These are phyloP conservation scores for Heliothis peltigera DNA, from an alignment of 2,888 invertebrate species.

Conservation along the genomic window DNA sequence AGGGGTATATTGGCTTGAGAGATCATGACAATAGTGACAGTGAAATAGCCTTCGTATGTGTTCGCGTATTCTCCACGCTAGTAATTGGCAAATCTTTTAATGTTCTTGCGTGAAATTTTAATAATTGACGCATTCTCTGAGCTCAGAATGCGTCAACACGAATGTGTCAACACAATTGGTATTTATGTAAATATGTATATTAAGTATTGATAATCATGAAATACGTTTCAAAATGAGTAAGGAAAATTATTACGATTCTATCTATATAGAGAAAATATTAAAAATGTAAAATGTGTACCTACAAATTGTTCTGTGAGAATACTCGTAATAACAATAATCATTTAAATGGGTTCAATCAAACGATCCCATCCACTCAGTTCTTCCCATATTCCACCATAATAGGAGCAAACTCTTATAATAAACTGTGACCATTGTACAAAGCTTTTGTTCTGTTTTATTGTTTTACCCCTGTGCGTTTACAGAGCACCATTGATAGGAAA, in stretches of 20 bases:
- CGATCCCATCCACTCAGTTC: slow-evolving; percentile 73
- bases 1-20: slow-evolving; percentile 22
- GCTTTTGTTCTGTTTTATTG: slow-evolving; percentile 81
- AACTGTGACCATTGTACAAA: slow-evolving; percentile 84
- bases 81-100: slow-evolving; percentile 49
- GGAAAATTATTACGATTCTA: too few relatives aligned
- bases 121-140: slow-evolving; percentile 57
- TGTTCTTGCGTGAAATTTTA: slow-evolving; percentile 60
- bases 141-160: slow-evolving; percentile 26
- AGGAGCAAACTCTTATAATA: slow-evolving; percentile 80
- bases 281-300: too few relatives aligned
- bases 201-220: too few relatives aligned
- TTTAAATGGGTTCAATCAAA: slow-evolving; percentile 66
- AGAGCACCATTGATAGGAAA: slow-evolving; percentile 69
- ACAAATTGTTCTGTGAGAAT: slow-evolving; percentile 7
- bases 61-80: slow-evolving; percentile 54
- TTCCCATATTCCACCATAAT: slow-evolving; percentile 82
- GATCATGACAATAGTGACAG: slow-evolving; percentile 44
- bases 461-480: slow-evolving; percentile 79
- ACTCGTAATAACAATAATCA: slow-evolving; percentile 30
- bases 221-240: too few relatives aligned
- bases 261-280: too few relatives aligned
- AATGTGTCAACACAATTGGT: too few relatives aligned
- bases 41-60: slow-evolving; percentile 23
- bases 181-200: neutral